Evolutionary conservation across 2,888 invertebrate species (phyloP).

Genomic region (Caenorhabditis doughertyi): DNA sequence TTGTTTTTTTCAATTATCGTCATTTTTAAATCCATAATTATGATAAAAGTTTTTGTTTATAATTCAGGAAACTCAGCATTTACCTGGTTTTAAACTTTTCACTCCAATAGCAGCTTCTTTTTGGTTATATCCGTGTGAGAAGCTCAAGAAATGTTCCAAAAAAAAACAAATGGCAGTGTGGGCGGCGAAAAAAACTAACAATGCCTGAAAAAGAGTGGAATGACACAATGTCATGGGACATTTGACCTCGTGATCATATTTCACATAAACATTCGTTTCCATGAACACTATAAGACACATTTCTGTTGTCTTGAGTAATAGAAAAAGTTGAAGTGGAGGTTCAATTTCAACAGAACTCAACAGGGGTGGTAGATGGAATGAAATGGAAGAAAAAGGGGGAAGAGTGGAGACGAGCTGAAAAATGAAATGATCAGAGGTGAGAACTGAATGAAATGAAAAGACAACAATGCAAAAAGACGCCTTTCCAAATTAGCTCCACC

Average conservation of each 20-base stretch:
- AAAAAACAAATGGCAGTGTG: slow-evolving; percentile 7
- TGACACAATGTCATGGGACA: slow-evolving; percentile 37
- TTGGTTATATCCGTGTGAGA: neutral
- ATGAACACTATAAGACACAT: slow-evolving; percentile 41
- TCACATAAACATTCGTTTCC: slow-evolving; percentile 56
- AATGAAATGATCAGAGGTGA: slow-evolving; percentile 8
- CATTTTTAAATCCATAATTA: too few species aligned
- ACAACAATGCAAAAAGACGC: slow-evolving; percentile 20
- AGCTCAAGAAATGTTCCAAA: neutral
- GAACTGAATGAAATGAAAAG: slow-evolving; percentile 30
- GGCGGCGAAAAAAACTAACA: slow-evolving; percentile 42
- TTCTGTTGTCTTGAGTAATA: slow-evolving; percentile 3
- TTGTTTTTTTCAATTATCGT: too few species aligned
- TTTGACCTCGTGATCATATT: slow-evolving; percentile 55
- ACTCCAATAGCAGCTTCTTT: neutral
- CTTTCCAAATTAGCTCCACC: slow-evolving; percentile 51
- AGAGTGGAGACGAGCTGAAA: slow-evolving; percentile 3
- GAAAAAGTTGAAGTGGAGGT: slow-evolving; percentile 3
- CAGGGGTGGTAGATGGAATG: too few species aligned
- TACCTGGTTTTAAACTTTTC: neutral
- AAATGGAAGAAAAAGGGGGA: neutral
- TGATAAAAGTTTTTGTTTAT: too few species aligned
- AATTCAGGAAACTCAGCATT: too few species aligned
- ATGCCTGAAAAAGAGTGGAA: slow-evolving; percentile 29
- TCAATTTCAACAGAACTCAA: too few species aligned